phyloP scores from a whole-genome alignment of 1,140 invertebrate genomes.

The Aethina tumida region DNA sequence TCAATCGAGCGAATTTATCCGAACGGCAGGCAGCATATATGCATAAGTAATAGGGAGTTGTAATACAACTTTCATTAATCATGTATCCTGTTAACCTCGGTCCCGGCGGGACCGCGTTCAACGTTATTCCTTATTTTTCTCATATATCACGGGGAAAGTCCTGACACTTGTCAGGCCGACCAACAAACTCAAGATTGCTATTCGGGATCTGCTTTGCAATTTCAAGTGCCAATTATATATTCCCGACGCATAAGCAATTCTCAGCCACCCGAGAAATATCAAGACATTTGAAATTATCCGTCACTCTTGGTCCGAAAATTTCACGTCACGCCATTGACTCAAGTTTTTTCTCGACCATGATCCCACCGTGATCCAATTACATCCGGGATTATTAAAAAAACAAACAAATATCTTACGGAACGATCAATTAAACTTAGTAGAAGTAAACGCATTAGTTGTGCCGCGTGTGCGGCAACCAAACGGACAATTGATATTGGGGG shows the following conservation, averaged over 20 bases:
- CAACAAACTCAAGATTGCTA: slow-evolving; percentile 16
- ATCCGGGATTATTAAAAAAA: no score
- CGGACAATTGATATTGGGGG: no score
- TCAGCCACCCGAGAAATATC: slow-evolving; percentile 21
- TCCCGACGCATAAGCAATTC: slow-evolving; percentile 24
- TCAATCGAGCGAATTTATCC: slow-evolving; percentile 27
- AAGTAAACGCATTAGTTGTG: no score
- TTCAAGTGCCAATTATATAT: slow-evolving; percentile 26
- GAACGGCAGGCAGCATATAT: slow-evolving; percentile 23
- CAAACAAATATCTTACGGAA: no score
- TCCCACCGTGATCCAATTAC: no score
- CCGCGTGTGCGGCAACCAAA: no score
- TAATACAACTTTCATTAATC: slow-evolving; percentile 32
- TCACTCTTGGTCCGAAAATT: no score
- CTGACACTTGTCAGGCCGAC: slow-evolving; percentile 28
- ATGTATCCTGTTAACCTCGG: slow-evolving; percentile 28
- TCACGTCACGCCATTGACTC: no score
- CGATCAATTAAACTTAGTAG: no score
- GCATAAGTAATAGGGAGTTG: slow-evolving; percentile 29
- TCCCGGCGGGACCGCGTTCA: slow-evolving; percentile 18
- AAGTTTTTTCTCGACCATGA: no score
- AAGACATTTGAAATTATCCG: slow-evolving; percentile 20
- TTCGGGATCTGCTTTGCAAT: slow-evolving; percentile 15
- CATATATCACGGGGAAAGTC: slow-evolving; percentile 29
- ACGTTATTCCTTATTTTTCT: slow-evolving; percentile 32